These are phyloP conservation scores for Cacoxenus indagator DNA, from an alignment of 2,888 invertebrate genomes.

Conservation along the genomic window DNA sequence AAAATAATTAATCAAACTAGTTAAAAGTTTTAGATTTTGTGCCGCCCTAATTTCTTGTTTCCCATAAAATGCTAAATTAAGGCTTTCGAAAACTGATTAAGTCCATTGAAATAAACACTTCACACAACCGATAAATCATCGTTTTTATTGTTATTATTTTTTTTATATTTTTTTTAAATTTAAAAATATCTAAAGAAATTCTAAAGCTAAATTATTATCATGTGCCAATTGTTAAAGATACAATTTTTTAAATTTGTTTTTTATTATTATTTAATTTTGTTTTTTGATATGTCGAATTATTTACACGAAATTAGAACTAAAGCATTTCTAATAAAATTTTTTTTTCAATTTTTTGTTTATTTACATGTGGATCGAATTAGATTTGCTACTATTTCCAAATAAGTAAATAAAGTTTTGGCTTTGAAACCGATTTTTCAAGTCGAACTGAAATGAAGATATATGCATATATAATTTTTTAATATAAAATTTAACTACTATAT, in stretches of 20 bases:
- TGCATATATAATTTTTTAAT: no score
- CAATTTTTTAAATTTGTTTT: no score
- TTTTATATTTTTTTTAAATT: background rate
- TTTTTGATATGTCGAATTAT: conserved; percentile 16
- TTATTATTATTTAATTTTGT: background rate
- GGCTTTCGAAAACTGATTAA: background rate
- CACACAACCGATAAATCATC: conserved; percentile 3
- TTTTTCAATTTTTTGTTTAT: no score
- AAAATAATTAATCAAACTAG: background rate
- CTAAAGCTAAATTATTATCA: conserved; percentile 12
- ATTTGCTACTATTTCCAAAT: no score
- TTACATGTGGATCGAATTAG: no score
- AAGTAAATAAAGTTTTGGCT: background rate
- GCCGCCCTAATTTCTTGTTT: background rate
- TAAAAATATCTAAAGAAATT: conserved; percentile 4
- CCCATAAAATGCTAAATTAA: background rate
- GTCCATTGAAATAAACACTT: conserved; percentile 6
- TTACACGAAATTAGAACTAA: conserved; percentile 5
- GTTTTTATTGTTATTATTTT: background rate
- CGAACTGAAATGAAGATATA: no score
- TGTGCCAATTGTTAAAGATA: conserved; percentile 9
- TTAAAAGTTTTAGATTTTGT: background rate
- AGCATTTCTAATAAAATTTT: background rate
- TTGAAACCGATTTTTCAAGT: background rate
- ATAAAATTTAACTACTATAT: no score